Base-by-base conservation (phyloP, 2,888 invertebrate genomes). In the Cerceris rybyensis region DNA sequence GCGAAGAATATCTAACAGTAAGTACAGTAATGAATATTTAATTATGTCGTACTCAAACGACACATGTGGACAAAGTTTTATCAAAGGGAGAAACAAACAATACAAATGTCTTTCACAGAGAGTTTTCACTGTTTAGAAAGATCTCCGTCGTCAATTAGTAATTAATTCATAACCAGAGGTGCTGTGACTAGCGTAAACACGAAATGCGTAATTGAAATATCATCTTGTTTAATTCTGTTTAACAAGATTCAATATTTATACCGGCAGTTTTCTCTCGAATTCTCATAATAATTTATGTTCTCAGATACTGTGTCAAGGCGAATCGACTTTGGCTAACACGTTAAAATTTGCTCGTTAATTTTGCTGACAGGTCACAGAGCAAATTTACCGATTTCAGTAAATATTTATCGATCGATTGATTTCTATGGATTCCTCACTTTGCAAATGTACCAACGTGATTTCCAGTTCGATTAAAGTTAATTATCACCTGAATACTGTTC, bases 141-240 rank as follows among this genome's bases (percentile, higher is more conserved):
- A 57, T n/a, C 50, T 9, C 9, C 41, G 61, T 11, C 14, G 46
- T 17, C 61, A 57, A 67, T 72, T 68, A 55, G 55, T 49, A 41
- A 68, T 41, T 72, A 68, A 61, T 72, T 50, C 49, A 42, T 7
- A n/a, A 13, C 41, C 42, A 55, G 42, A n/a, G n/a, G n/a, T 11
- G 50, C n/a, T 7, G 46, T 11, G 46, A 46, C 6, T 46, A 11
- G 8, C 46, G 8, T 11, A 1, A 8, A 11, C 46, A 6, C 8
- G 46, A 46, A 46, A 11, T 11, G 46, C 46, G 11, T 1, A 46
- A 11, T 50, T 50, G 13, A 4, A 50, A 13, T 11, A 50, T 50
- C 11, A 7, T 50, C 11, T 50, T 7, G n/a, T 50, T 50, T 6
- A n/a, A 50, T 5, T 50, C 7, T n/a, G 50, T 50, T 50, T 50